Base-by-base conservation (phyloP, 2,797 vertebrate genomes). In the Xiphorhynchus erythropygius region DNA sequence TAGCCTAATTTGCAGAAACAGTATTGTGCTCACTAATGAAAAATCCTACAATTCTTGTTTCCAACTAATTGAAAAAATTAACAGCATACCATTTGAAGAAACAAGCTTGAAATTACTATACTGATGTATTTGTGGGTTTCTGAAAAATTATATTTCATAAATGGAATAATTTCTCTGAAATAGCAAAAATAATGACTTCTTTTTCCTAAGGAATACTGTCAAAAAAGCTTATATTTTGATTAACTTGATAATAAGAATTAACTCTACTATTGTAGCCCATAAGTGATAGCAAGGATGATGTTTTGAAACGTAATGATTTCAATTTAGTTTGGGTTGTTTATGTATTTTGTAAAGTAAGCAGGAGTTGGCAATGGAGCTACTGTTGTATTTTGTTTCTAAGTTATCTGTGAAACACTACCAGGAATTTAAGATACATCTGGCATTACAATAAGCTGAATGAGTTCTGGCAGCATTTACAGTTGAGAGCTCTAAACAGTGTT, bases 381-480 rank as follows among this genome's bases (percentile, higher is more conserved):
- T 53, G 27, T 53, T 91, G 37, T 75, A 53, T 78, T 91, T 91
- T 87, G 88, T 89, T 92, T 84, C 67, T 44, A 63, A 84, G 70
- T 84, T 92, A 79, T 67, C 77, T 76, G 55, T 90, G 74, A 89
- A 84, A 69, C 25, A 5, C 32, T 60, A 86, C 50, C 55, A 91
- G 76, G 80, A 90, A 73, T 90, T 91, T 84, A 76, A 90, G 80
- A 65, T 90, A 76, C 32, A 73, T 86, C 65, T 94, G 84, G 47
- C 83, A 69, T 84, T 76, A 56, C 47, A 87, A 18, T 76, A 84
- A 89, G 28, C 35, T 86, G 63, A 70, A 46, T 69, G 77, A 79
- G 25, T 69, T 70, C 67, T 90, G 92, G 90, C 50, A 92, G 55
- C 59, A 39, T 82, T 88, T 93, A 65, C 32, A 82, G 27, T 19